Percentiles rank a stretch among this genome's conserved stretches.
Evolutionary conservation across 2,113 vertebrate genomes (phyloP).

Genomic region (Grus americana): DNA sequence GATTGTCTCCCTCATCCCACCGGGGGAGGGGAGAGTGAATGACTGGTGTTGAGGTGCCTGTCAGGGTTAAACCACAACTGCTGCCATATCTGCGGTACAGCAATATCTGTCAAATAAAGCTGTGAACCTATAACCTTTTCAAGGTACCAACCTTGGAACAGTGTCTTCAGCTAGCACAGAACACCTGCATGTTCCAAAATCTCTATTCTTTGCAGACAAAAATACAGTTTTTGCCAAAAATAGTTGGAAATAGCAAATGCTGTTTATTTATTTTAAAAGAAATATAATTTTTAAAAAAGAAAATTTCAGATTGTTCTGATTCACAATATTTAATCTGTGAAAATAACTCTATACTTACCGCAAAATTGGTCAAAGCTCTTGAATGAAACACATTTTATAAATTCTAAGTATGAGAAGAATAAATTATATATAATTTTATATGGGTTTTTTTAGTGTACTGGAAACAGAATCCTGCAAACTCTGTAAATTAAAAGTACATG

Average conservation of each 20-base stretch:
- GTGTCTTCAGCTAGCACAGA: not conserved
- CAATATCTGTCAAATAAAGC: not conserved
- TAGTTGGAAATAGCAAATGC: not conserved
- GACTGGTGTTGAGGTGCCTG: not conserved
- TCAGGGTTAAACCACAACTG: not conserved
- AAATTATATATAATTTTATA: not conserved
- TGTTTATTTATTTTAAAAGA: not conserved
- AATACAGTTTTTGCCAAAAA: not conserved
- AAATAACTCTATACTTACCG: not conserved
- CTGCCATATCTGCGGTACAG: not conserved
- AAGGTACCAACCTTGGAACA: not conserved
- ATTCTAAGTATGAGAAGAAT: not conserved
- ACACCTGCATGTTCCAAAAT: not conserved
- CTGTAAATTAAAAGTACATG: not conserved
- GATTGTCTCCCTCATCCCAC: not conserved
- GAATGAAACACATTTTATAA: not conserved
- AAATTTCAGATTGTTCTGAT: not conserved
- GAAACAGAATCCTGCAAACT: not conserved
- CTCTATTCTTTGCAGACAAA: not conserved
- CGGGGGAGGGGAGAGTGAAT: not conserved
- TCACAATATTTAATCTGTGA: not conserved
- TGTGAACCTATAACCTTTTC: not conserved
- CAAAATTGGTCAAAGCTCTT: not conserved
- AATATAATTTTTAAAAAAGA: not conserved
- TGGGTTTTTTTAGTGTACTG: not conserved